Base-by-base conservation (phyloP, 2,888 invertebrate genomes). In the Cyclophora punctaria region DNA sequence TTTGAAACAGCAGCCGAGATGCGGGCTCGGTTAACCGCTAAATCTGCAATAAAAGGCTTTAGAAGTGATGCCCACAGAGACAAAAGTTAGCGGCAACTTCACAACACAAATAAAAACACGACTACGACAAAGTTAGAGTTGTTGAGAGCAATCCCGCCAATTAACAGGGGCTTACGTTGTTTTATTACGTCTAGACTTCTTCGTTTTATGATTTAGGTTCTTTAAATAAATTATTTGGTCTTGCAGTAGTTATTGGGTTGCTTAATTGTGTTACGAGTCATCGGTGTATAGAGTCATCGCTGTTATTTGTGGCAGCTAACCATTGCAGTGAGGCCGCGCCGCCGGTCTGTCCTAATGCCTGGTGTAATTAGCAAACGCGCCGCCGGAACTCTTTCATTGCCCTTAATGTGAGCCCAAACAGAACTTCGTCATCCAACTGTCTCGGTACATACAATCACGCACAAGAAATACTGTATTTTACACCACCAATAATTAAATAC, bases 351-450 rank as follows among this genome's bases (percentile, higher is more conserved):
- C 65, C 72, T 77, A 77, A 80, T 79, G 75, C 68, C 64, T 54
- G 60, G 57, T 61, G 78, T 75, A 83, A 83, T 83, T 83, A 83
- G 76, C 71, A 64, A 69, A 64, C 64, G 63, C 68, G 73, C 71
- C 68, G 67, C 71, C 74, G 74, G 76, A 75, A 74, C 71, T 73
- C 69, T 73, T 77, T 79, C 74, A 80, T 77, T 78, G 68, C 66
- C 59, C 67, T 69, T 76, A 80, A 79, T 76, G 73, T 64, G 60
- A 62, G 56, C 51, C 59, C 57, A 63, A 71, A 58, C 53, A 52
- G 50, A 58, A 55, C 58, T 56, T 53, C 57, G 58, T 62, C 62
- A 62, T 64, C 55, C 53, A 51, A 53, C 49, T 50, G 20, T 20
- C 20, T 20, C 20, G 20, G 20, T 20, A 20, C 20, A 20, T 1